phyloP scores from a whole-genome alignment of 1,140 invertebrate genomes.

The Hetaerina americana region DNA sequence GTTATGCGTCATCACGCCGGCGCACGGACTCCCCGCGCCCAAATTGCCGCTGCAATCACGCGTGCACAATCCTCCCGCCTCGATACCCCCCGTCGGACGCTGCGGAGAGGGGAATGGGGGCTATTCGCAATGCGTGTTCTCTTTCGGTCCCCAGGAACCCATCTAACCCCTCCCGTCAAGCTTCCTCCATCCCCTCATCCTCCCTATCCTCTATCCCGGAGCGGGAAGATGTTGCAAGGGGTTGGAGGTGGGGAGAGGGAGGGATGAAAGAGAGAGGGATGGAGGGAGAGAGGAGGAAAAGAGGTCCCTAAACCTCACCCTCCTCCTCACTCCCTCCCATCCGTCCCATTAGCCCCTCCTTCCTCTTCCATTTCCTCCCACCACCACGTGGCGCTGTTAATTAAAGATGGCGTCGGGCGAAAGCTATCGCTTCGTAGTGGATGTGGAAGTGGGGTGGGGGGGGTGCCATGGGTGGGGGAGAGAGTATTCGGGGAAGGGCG shows the following conservation, averaged over 20 bases:
- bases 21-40: neutral
- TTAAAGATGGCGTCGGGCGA: neutral
- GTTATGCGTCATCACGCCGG: too few species aligned
- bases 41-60: neutral
- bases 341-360: neutral
- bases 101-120: too few species aligned
- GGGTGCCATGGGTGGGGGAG: neutral
- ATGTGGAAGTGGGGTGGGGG: neutral
- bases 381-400: neutral
- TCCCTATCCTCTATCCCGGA: too few species aligned
- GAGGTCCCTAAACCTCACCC: neutral
- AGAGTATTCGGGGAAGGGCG: too few species aligned
- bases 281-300: too few species aligned
- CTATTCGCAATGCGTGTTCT: too few species aligned
- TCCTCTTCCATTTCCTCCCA: too few species aligned
- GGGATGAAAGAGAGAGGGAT: too few species aligned
- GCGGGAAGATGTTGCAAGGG: too few species aligned
- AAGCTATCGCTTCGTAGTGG: neutral
- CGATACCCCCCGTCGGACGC: neutral
- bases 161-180: neutral
- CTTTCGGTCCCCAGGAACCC: too few species aligned
- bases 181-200: too few species aligned
- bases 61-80: neutral
- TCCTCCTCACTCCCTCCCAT: neutral
- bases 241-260: too few species aligned